These are phyloP conservation scores for Brachyptera putata DNA, from an alignment of 2,888 invertebrate genomes.

Conservation along the genomic window DNA sequence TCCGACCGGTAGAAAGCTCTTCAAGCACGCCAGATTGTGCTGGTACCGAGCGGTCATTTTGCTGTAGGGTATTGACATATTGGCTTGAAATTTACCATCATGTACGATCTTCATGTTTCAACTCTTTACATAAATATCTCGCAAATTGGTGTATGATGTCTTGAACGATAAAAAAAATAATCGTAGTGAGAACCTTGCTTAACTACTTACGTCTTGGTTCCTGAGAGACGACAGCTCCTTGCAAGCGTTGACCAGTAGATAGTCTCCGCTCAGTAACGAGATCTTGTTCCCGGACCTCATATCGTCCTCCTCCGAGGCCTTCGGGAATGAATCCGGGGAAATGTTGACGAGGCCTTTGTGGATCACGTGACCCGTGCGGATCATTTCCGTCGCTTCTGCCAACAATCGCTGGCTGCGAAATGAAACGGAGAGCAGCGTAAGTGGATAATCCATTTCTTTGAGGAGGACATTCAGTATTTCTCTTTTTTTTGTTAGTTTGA, in stretches of 20 bases:
- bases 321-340: slow-evolving; percentile 55
- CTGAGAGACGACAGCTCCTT: slow-evolving; percentile 77
- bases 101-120: no score
- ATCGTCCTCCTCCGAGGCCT: slow-evolving; percentile 60
- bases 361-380: slow-evolving; percentile 85
- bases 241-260: slow-evolving; percentile 82
- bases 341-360: slow-evolving; percentile 86
- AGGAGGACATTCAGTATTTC: no score
- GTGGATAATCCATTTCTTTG: no score
- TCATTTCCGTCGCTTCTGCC: slow-evolving; percentile 96
- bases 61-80: no score
- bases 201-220: slow-evolving; percentile 48
- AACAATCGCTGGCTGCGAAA: slow-evolving; percentile 69
- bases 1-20: no score
- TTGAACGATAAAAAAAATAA: background rate
- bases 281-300: slow-evolving; percentile 96
- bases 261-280: slow-evolving; percentile 88
- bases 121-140: no score
- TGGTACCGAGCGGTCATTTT: no score
- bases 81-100: no score
- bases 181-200: background rate
- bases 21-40: no score
- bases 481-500: no score
- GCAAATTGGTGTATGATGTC: background rate
- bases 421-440: background rate